Percentiles rank a stretch among this genome's conserved stretches.
Conservation (phyloP, 1,140 invertebrate genomes). For the Acromyrmex heyeri region DNA sequence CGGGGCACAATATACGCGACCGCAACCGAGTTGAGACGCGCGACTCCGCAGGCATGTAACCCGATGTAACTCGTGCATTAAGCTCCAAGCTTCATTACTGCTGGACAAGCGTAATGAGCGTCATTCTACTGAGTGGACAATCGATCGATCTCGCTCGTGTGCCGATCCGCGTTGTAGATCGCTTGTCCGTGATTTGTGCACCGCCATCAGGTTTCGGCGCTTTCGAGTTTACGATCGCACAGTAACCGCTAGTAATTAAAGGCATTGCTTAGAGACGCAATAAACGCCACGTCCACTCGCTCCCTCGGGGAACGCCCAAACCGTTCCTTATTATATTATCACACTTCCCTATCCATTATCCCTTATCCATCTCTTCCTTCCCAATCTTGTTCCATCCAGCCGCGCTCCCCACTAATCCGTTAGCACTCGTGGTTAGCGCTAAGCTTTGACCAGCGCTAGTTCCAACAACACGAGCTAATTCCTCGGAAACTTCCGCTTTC, state of each 20-base stretch:
- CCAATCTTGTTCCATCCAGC: neutral
- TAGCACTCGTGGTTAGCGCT: conserved; percentile 23
- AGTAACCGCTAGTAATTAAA: conserved; percentile 30
- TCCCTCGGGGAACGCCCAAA: conserved; percentile 12
- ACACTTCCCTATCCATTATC: neutral
- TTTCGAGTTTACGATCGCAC: neutral
- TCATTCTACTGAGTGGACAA: neutral
- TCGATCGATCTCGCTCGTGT: conserved; percentile 12
- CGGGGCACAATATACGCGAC: neutral
- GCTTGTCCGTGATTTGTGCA: conserved; percentile 15
- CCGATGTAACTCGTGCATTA: conserved; percentile 28
- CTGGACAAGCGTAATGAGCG: conserved; percentile 20
- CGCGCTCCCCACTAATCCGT: conserved; percentile 41
- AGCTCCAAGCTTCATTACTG: conserved; percentile 16
- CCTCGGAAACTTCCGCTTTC: conserved; percentile 54
- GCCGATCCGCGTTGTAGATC: neutral
- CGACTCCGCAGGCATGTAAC: conserved; percentile 46
- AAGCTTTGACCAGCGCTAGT: conserved; percentile 41
- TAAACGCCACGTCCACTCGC: conserved; percentile 51
- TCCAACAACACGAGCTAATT: conserved; percentile 44
- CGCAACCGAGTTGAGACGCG: conserved; percentile 19
- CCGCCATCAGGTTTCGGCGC: neutral
- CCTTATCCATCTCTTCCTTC: neutral
- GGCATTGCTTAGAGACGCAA: neutral
- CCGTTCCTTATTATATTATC: conserved; percentile 62